Conservation (phyloP, 2,113 vertebrate genomes). For the Cygnus buccinator region DNA sequence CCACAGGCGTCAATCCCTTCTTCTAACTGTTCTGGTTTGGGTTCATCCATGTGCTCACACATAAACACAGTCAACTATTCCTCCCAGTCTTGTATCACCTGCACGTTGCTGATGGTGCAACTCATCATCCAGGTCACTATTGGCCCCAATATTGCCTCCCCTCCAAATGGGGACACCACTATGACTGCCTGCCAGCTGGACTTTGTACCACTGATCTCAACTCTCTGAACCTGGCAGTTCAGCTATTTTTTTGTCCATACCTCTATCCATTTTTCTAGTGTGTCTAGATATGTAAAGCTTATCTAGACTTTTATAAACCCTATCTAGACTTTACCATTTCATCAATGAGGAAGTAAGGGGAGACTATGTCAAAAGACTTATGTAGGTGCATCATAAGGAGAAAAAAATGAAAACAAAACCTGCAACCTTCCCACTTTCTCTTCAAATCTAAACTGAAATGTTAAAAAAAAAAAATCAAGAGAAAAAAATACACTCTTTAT, state of each 20-base stretch:
- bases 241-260: neutral
- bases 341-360: neutral
- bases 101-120: neutral
- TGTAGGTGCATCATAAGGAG: neutral
- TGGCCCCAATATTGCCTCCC: neutral
- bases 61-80: neutral
- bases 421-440: neutral
- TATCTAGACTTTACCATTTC: neutral
- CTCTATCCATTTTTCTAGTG: neutral
- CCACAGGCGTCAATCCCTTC: neutral
- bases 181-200: neutral
- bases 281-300: neutral
- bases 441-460: neutral
- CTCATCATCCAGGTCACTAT: neutral
- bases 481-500: neutral
- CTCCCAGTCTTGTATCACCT: neutral
- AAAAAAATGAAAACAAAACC: neutral
- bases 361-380: neutral
- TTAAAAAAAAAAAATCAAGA: neutral
- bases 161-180: neutral
- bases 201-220: neutral
- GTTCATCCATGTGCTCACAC: rapidly evolving
- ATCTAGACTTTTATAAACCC: neutral
- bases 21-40: neutral
- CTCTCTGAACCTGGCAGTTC: neutral